Conservation (phyloP, 2,113 vertebrate species). For the Istiophorus platypterus region DNA sequence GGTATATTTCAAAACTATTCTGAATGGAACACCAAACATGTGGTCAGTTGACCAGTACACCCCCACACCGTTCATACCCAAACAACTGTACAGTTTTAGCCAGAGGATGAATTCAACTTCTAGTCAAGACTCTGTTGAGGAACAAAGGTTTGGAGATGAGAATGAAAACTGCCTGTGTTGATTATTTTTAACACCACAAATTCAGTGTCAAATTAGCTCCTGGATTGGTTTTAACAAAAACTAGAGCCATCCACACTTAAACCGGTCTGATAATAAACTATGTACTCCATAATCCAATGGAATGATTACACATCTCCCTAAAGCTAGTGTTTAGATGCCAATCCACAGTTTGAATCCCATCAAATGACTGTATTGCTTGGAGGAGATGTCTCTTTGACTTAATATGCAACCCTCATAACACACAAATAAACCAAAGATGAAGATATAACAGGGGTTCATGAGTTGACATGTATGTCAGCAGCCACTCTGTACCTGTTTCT, state of each 20-base stretch:
- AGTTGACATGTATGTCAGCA: neutral
- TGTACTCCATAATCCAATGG: neutral
- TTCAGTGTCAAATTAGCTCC: slow-evolving; percentile 22
- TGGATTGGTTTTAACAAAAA: neutral
- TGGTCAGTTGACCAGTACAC: slow-evolving; percentile 69
- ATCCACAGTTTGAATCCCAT: slow-evolving; percentile 3
- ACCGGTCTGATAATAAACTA: neutral
- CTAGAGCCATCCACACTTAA: neutral
- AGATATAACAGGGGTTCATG: neutral
- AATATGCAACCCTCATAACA: neutral
- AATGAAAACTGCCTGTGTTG: slow-evolving; percentile 21
- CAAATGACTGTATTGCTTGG: neutral
- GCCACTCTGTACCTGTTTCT: slow-evolving; percentile 82
- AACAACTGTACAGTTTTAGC: slow-evolving; percentile 62
- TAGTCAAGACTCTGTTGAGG: slow-evolving; percentile 27
- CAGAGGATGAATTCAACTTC: slow-evolving; percentile 65
- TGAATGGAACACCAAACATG: slow-evolving; percentile 71
- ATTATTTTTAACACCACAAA: slow-evolving; percentile 39
- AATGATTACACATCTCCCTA: neutral
- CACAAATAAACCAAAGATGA: neutral
- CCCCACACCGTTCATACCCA: slow-evolving; percentile 66
- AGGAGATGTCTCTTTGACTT: neutral
- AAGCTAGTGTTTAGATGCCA: slow-evolving; percentile 1
- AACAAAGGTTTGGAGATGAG: slow-evolving; percentile 13
- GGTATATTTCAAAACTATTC: slow-evolving; percentile 67